phyloP scores from a whole-genome alignment of 2,797 vertebrate species.

The Acrocephalus scirpaceus region DNA sequence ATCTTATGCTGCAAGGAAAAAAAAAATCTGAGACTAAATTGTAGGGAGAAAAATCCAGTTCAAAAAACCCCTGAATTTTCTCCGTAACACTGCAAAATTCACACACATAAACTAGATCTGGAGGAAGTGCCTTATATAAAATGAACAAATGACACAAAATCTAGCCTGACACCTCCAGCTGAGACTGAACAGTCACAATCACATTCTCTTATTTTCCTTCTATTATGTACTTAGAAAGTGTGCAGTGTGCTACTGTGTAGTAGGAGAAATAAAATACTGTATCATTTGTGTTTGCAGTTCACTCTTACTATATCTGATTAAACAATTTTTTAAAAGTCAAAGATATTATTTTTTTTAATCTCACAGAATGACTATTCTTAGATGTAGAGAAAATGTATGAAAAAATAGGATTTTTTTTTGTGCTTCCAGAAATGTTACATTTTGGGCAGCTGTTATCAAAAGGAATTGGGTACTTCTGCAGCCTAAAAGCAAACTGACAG shows the following conservation, averaged over 20 bases:
- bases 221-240: neutral
- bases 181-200: neutral
- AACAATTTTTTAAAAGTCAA: neutral
- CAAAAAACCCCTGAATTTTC: neutral
- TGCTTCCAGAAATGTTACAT: neutral
- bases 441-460: neutral
- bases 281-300: neutral
- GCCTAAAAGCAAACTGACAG: conserved; percentile 22
- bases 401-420: neutral
- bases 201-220: neutral
- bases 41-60: neutral
- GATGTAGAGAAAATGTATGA: neutral
- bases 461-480: neutral
- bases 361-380: neutral
- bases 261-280: neutral
- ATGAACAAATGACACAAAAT: neutral
- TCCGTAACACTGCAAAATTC: neutral
- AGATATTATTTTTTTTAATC: neutral
- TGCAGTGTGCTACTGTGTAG: neutral
- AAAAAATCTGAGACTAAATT: neutral
- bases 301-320: neutral
- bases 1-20: neutral
- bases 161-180: neutral
- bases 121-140: neutral
- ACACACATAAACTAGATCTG: neutral